Evolutionary conservation across 2,888 invertebrate species (phyloP).

Genomic region (Saturnia japonica): DNA sequence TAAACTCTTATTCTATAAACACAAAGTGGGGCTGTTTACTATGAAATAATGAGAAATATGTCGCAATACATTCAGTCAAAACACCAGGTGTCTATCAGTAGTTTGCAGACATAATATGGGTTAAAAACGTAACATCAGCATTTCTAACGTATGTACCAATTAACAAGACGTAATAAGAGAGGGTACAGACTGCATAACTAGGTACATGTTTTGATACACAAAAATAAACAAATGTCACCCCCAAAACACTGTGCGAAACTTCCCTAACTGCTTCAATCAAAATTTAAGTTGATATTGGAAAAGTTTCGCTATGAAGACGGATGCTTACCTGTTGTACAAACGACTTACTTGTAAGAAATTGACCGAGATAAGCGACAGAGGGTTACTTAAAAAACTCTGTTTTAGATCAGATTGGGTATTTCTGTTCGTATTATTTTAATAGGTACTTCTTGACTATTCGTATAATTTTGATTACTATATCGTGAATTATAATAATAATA

Average conservation of each 20-base stretch:
- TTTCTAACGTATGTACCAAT: too few species aligned
- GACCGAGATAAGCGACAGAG: constrained; percentile 22
- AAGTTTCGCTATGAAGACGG: constrained; percentile 51
- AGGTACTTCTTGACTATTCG: background rate
- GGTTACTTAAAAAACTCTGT: constrained; percentile 20
- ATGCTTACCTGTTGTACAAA: constrained; percentile 38
- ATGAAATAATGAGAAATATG: too few species aligned
- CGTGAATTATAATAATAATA: too few species aligned
- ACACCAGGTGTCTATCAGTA: too few species aligned
- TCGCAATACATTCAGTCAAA: too few species aligned
- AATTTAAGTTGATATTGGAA: constrained; percentile 64
- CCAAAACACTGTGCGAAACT: constrained; percentile 31
- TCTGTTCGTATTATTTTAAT: background rate
- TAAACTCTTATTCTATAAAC: too few species aligned
- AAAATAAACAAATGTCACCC: constrained; percentile 16
- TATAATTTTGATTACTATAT: background rate
- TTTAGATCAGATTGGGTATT: constrained; percentile 9
- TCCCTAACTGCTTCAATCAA: constrained; percentile 56
- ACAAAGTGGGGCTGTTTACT: too few species aligned
- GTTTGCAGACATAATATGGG: too few species aligned
- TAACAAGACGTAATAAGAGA: too few species aligned
- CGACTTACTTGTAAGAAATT: constrained; percentile 24
- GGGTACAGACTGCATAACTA: too few species aligned
- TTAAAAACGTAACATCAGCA: too few species aligned
- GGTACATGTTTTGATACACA: constrained; percentile 6